These are phyloP conservation scores for Zaprionus lachaisei DNA, from an alignment of 1,140 invertebrate species.

Conservation along the genomic window DNA sequence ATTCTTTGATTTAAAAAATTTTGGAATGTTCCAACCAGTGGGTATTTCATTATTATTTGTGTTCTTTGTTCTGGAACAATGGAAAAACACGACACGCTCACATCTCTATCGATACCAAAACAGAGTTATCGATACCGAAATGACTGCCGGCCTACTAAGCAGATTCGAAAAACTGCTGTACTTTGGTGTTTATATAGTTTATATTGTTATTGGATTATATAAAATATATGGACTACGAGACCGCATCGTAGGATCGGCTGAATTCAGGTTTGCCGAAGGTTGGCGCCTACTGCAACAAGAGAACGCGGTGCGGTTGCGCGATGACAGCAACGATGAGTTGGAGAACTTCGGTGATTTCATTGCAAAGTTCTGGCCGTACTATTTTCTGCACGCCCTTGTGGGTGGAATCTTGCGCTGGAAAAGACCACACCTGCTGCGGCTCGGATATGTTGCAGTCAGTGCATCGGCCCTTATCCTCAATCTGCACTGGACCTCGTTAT, in stretches of 20 bases:
- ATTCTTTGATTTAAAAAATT: not conserved
- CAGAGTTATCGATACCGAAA: constrained; percentile 34
- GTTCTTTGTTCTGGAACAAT: not conserved
- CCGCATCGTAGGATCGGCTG: constrained; percentile 38
- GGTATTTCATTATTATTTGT: too few relatives aligned
- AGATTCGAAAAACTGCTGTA: constrained; percentile 67
- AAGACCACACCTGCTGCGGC: constrained; percentile 17
- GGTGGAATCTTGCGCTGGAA: constrained; percentile 31
- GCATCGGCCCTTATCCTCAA: constrained; percentile 44
- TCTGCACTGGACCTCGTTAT: constrained; percentile 56
- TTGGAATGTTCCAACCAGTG: not conserved
- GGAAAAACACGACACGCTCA: constrained; percentile 8
- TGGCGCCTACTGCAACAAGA: constrained; percentile 45
- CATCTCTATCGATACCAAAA: constrained; percentile 16
- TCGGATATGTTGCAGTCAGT: constrained; percentile 47
- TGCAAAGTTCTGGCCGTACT: constrained; percentile 62
- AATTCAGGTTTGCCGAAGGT: constrained; percentile 60
- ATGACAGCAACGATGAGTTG: constrained; percentile 76
- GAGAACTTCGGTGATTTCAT: constrained; percentile 76
- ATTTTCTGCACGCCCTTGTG: constrained; percentile 63
- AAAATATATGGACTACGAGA: constrained; percentile 68
- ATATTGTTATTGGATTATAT: constrained; percentile 66
- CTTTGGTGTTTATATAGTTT: constrained; percentile 65
- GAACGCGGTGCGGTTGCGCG: constrained; percentile 41
- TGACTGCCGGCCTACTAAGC: constrained; percentile 50